Base-by-base conservation (phyloP, 2,888 invertebrate genomes). In the Crematogaster levior region DNA sequence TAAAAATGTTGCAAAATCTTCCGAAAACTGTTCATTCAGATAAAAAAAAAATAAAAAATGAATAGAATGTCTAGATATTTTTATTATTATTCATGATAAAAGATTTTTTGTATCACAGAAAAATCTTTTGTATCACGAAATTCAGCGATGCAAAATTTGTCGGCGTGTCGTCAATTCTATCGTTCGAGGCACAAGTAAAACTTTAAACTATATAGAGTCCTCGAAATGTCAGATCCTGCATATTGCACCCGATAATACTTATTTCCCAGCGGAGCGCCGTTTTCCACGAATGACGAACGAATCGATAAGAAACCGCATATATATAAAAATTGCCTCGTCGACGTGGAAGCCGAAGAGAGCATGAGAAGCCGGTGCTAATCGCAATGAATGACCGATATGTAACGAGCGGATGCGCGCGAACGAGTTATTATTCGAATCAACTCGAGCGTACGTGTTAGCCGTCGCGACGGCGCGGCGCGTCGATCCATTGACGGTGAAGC, bases 381-480 rank as follows among this genome's bases (percentile, higher is more conserved):
- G 43, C 56, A 30, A 74, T 73, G 30, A 73, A 73, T 73, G 58
- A 56, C 58, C 43, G 30, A 73, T 60, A 12, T 30, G 5, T 58
- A 43, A 72, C n/a, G 70, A 73, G 21, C 43, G 30, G 30, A 60
- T 30, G 21, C n/a, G 43, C 58, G 43, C 30, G 56, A 24, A 37
- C n/a, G 27, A 72, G 73, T 73, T 43, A 74, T 74, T 61, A 74
- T 61, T 5, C 18, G 60, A 74, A 61, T 61, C 46, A 61, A 37
- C 21, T n/a, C 30, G n/a, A 21, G 60, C 60, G 34, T 60, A 4
- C 12, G 5, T 27, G 12, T 27, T n/a, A 18, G 30, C 60, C 34
- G 58, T 27, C 72, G 72, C 72, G 72, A 73, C 72, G 72, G 5
- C 37, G 24, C 46, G 53, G 21, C 37, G 72, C 70, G 24, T 60